A percentile compares a stretch with the other conserved stretches of the same genome.
phyloP scores from a whole-genome alignment of 2,888 invertebrate genomes.

The Epinotia bilunana region DNA sequence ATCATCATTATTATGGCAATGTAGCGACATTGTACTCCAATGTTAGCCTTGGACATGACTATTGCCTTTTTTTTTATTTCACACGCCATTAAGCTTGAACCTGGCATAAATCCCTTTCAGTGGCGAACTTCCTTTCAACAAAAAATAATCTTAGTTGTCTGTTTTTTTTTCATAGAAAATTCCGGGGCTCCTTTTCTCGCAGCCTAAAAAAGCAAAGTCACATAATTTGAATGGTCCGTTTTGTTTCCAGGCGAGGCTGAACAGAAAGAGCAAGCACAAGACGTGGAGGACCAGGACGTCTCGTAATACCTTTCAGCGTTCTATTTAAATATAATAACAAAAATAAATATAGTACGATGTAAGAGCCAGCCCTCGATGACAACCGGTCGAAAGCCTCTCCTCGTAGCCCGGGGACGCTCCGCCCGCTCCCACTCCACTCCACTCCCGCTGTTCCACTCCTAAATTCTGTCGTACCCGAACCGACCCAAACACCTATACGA shows the following conservation, averaged over 20 bases:
- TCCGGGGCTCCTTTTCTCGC: background rate
- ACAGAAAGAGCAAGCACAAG: slow-evolving; percentile 95
- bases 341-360: slow-evolving; percentile 82
- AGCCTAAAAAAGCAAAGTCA: background rate
- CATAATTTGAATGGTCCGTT: background rate
- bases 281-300: slow-evolving; percentile 97
- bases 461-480: slow-evolving; percentile 39
- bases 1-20: too few species aligned
- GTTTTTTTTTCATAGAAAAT: too few species aligned
- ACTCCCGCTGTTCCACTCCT: slow-evolving; percentile 34
- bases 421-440: slow-evolving; percentile 40
- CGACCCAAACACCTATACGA: slow-evolving; percentile 44
- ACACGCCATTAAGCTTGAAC: background rate
- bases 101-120: background rate
- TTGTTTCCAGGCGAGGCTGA: slow-evolving; percentile 91
- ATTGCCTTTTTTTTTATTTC: background rate
- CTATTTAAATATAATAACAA: slow-evolving; percentile 79
- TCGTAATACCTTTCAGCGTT: slow-evolving; percentile 89
- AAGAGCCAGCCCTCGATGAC: slow-evolving; percentile 79
- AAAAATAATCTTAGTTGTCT: background rate
- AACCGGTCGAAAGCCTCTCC: slow-evolving; percentile 66
- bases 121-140: background rate
- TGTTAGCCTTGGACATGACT: slow-evolving; percentile 1
- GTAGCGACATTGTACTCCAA: background rate
- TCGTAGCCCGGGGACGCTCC: slow-evolving; percentile 42